Conservation (phyloP, 2,797 vertebrate species). For the Apogon hyalosoma region DNA sequence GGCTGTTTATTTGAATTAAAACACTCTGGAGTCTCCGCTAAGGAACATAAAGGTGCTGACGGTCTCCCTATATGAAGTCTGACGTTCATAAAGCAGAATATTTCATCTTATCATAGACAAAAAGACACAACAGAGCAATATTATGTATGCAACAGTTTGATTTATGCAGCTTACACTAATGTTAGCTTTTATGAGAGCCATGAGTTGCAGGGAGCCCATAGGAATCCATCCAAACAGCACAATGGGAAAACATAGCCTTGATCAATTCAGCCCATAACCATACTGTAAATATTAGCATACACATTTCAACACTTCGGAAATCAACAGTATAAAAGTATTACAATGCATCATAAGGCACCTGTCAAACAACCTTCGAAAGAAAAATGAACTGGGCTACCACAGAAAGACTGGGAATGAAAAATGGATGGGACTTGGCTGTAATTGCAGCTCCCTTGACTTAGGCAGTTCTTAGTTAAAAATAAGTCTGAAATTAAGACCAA, state of each 20-base stretch:
- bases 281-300: conserved; percentile 48
- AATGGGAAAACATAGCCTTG: conserved; percentile 14
- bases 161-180: conserved; percentile 11
- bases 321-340: conserved; percentile 27
- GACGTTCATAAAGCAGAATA: no score
- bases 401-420: conserved; percentile 18
- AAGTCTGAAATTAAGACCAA: no score
- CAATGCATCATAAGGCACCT: conserved; percentile 30
- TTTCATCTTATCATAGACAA: no score
- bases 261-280: conserved; percentile 30
- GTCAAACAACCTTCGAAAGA: conserved; percentile 59
- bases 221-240: background rate
- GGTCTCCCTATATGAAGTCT: background rate
- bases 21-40: no score
- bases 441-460: conserved; percentile 2
- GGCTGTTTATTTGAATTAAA: no score
- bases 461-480: no score
- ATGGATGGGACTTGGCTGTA: background rate
- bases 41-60: no score
- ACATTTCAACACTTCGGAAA: conserved; percentile 40
- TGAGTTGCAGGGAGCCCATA: background rate
- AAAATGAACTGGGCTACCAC: conserved; percentile 33
- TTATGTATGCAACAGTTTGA: background rate
- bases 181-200: conserved; percentile 12
- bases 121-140: background rate